Conservation (phyloP, 2,797 vertebrate genomes). For the Rousettus madagascariensis region DNA sequence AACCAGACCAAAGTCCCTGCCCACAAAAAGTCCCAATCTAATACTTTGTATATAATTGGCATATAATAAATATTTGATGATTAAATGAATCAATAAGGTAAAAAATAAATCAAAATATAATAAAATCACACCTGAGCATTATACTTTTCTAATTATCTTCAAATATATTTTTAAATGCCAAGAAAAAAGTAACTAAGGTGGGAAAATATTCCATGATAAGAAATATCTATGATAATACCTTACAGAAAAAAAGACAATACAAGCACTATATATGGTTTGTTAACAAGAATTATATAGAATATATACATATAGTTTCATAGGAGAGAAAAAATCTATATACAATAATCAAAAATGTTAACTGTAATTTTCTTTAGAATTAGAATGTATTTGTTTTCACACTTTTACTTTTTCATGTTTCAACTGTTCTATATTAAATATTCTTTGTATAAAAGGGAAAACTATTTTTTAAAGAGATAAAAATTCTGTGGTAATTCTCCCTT, state of each 20-base stretch:
- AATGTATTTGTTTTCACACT: conserved; percentile 21
- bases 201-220: neutral
- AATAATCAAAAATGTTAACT: conserved; percentile 3
- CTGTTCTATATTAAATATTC: conserved; percentile 21
- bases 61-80: too few relatives aligned
- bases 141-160: conserved; percentile 9
- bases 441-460: neutral
- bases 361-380: neutral
- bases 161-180: conserved; percentile 1
- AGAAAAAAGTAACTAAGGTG: neutral
- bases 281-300: neutral
- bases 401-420: conserved; percentile 8
- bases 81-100: too few relatives aligned
- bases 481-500: neutral
- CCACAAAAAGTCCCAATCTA: too few relatives aligned
- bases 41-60: too few relatives aligned
- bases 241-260: neutral
- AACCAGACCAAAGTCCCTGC: too few relatives aligned
- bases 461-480: neutral
- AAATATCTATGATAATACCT: neutral
- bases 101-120: too few relatives aligned
- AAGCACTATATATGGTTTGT: neutral
- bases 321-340: neutral
- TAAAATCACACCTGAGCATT: neutral
- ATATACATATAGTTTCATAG: neutral